Base-by-base conservation (phyloP, 2,113 vertebrate species). In the Sphaerodactylus townsendi region DNA sequence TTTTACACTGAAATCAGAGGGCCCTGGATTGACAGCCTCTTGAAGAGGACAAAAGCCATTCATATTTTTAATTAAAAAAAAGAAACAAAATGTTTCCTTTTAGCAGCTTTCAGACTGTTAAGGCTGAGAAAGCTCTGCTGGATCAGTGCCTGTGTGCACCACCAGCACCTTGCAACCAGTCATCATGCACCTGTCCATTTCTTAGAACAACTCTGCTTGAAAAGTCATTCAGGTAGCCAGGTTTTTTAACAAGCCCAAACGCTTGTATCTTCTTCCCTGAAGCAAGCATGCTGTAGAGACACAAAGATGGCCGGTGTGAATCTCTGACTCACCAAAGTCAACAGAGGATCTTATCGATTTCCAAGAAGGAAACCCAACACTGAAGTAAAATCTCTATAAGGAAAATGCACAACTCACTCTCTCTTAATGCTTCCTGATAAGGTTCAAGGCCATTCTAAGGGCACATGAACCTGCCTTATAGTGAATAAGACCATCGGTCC, bases 141-240 rank as follows among this genome's bases (percentile, higher is more conserved):
- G 50, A 64, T 75, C 79, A 59, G 13, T 9, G 79, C 53, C 25
- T 62, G 83, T 87, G 81, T 59, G 77, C 73, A 39, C 46, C 62
- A 78, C 62, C 70, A 79, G 68, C 71, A 50, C 90, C n/a, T 50
- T 82, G 64, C 23, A 74, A 82, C 37, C 81, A 30, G 48, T 35
- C 37, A 44, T 46, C 3, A 17, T 10, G 5, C 68, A 13, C 28
- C n/a, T 50, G 59, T 68, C 50, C 0, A 0, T 90, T 86, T 90
- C 71, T 90, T 79, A 83, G 73, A 89, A 41, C 56, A 82, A 1
- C 80, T 85, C 85, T 70, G 71, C 59, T 62, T 79, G 82, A 15
- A n/a, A 87, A 46, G 81, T 84, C 90, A 90, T 92, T 90, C 89
- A 44, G 53, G 76, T 30, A 79, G 59, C 82, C 35, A 64, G 53